Evolutionary conservation across 2,888 invertebrate species (phyloP), one percentile per base, ranked within the genome.

Genomic region (Muschampia plurimacula): DNA sequence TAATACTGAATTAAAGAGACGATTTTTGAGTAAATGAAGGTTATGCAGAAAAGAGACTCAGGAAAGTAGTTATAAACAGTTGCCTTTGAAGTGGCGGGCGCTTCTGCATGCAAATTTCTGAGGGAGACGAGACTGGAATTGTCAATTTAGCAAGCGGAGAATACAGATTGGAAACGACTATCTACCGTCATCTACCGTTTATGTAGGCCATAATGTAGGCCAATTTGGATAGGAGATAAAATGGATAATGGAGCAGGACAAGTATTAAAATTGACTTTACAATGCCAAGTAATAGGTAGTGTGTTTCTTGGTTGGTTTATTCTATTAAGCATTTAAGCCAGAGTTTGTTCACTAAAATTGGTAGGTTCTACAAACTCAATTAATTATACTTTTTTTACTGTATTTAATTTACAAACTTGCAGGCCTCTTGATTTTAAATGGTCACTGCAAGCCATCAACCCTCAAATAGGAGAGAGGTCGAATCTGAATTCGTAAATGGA

Each of bases 31-130:
- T 10, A 41, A 15, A n/a, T 10, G 8, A 41, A 39, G 41, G 6
- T 41, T 9, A 13, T 76, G 22, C 22, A 22, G 49, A 15, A 74
- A 78, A 79, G 75, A 75, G 78, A 77, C 79, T 80, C 82, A 83
- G 81, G 80, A 86, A 87, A 86, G 86, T 86, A 87, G 88, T 90
- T 89, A 86, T 84, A 83, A 90, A 88, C 86, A 83, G 89, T 88
- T 89, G 87, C 89, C 92, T 94, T 94, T 93, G 94, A 92, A 93
- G 91, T 91, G 90, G 92, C 90, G 92, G 90, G 92, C 90, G 92
- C 94, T 93, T 93, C 94, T 92, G 94, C 94, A 93, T 93, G 91
- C 92, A 93, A 93, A 93, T 93, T 85, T 85, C 78, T 81, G 79
- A 81, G 83, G 81, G 80, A 80, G 81, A 78, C 79, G 79, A 79